Evolutionary conservation across 2,888 invertebrate species (phyloP).

Genomic region (Tolmerus cingulatus): DNA sequence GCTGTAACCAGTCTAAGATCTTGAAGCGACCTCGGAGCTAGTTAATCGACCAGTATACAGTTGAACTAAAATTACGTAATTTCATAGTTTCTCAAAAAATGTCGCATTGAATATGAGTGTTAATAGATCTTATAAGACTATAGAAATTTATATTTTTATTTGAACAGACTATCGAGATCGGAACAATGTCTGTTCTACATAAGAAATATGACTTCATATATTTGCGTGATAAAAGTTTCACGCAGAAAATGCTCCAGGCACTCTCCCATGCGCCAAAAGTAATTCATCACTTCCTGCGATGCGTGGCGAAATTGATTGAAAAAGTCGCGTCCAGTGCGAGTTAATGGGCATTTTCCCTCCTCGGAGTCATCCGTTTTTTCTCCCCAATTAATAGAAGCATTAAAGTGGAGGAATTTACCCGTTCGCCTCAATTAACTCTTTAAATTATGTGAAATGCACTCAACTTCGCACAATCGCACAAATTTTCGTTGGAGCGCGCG

Average conservation of each 20-base stretch:
- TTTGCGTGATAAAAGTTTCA: not conserved
- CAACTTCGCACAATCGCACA: not conserved
- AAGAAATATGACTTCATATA: not conserved
- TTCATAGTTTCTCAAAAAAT: too few species aligned
- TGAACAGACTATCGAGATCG: not conserved
- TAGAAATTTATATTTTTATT: too few species aligned
- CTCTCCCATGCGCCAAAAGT: not conserved
- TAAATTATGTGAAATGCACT: conserved; percentile 38
- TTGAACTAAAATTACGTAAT: too few species aligned
- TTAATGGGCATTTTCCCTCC: not conserved
- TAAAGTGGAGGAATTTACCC: conserved; percentile 51
- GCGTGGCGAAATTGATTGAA: not conserved
- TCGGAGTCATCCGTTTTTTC: not conserved
- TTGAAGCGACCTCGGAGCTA: too few species aligned
- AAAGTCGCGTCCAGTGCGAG: not conserved
- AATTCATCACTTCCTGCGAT: not conserved
- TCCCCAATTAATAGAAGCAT: conserved; percentile 7
- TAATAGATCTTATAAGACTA: too few species aligned
- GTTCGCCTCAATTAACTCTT: conserved; percentile 58
- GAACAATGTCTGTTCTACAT: not conserved
- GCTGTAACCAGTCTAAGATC: not conserved
- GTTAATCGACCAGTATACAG: too few species aligned
- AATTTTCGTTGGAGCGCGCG: not conserved
- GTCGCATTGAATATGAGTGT: too few species aligned
- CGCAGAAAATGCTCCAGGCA: not conserved